Conservation (phyloP, 2,113 vertebrate species). For the Oncorhynchus masou region DNA sequence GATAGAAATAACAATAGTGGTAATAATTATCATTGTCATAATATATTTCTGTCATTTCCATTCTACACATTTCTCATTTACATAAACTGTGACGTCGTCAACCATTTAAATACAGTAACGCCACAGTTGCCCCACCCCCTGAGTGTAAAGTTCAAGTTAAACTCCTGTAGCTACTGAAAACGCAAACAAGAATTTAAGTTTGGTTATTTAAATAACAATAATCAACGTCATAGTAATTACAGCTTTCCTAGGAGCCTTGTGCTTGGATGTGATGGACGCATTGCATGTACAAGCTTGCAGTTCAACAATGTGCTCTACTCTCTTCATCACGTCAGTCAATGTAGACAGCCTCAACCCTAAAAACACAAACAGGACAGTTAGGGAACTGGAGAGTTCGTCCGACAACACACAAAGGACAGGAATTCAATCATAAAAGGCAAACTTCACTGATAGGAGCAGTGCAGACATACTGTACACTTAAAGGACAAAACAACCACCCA, state of each 20-base stretch:
- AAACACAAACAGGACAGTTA: conserved; percentile 19
- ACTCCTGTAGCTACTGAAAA: conserved; percentile 60
- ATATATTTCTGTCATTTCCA: conserved; percentile 69
- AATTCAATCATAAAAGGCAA: too few relatives aligned
- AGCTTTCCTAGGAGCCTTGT: conserved; percentile 62
- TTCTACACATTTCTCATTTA: conserved; percentile 57
- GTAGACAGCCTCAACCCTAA: conserved; percentile 46
- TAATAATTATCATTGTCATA: conserved; percentile 60
- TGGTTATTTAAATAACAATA: conserved; percentile 70
- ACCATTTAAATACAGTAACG: conserved; percentile 44
- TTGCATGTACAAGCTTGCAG: conserved; percentile 65
- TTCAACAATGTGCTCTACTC: conserved; percentile 47
- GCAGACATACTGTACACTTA: too few relatives aligned
- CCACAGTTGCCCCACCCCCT: conserved; percentile 65
- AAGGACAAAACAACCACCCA: too few relatives aligned
- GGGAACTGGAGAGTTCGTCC: too few relatives aligned
- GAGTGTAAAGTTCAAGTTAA: conserved; percentile 76
- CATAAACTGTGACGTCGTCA: conserved; percentile 49
- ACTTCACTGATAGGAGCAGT: too few relatives aligned
- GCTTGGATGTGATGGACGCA: conserved; percentile 55
- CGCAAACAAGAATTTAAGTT: conserved; percentile 62
- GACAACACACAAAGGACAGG: too few relatives aligned
- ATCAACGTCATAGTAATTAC: conserved; percentile 43
- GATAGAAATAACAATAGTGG: conserved; percentile 61
- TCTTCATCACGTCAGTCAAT: conserved; percentile 16